Base-by-base conservation (phyloP, 1,140 invertebrate genomes). In the Arctopsyche grandis region DNA sequence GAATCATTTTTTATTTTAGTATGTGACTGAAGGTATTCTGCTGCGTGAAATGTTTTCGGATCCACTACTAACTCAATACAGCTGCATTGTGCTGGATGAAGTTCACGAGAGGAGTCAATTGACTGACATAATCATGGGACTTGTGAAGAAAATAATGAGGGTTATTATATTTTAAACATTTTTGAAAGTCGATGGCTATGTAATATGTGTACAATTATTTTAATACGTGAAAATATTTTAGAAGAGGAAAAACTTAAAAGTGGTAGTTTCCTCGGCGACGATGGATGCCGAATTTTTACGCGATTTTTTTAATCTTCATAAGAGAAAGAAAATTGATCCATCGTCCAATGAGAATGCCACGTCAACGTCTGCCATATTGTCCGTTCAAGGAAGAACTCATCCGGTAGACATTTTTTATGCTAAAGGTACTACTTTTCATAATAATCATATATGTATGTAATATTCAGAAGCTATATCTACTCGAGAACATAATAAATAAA, bases 21-120 rank as follows among this genome's bases (percentile, higher is more conserved):
- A 95, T 84, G 93, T 99, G 91, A 99, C 98, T 0, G 98, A 99
- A 89, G 98, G 98, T 1, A 95, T 99, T 82, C 86, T 99, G 9
- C 89, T 99, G 5, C 88, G 96, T 48, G 98, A 99, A 90, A 96
- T 99, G 91, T 97, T 99, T 91, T 91, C 91, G 0, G 98, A 99
- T 89, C 98, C 98, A 0, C 86, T 99, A 14, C 89, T 99, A 0
- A 93, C 93, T 80, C 93, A 93, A 80, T 99, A 99, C 85, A 93
- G 93, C 48, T 94, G 96, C 1, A 92, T 99, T 10, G 95, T 99
- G 84, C 86, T 99, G 12, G 98, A 99, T 86, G 98, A 99, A 90
- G 97, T 97, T 0, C 98, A 99, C 84, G 98, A 99, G 87, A 89
- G 98, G 75, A 97, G 94, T 4, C 88, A 98, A 29, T 91, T 98